These are phyloP conservation scores for Clarias platycephalus DNA, from an alignment of 2,797 vertebrate genomes.

Conservation along the genomic window DNA sequence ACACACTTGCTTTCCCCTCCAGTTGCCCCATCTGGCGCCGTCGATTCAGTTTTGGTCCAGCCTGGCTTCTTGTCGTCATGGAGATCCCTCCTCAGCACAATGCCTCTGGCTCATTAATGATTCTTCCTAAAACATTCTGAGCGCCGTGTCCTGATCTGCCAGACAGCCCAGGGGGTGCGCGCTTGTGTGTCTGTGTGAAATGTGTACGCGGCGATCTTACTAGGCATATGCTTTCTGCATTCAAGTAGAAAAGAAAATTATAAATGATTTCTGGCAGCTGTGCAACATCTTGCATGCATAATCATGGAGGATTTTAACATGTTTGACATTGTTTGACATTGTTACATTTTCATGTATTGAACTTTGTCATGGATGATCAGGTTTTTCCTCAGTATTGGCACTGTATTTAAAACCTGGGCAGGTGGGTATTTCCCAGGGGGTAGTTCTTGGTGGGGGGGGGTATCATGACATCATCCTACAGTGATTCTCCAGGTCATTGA, in stretches of 20 bases:
- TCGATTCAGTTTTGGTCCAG: conserved; percentile 43
- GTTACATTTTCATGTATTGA: background rate
- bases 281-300: background rate
- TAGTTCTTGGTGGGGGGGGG: background rate
- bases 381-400: background rate
- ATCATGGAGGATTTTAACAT: background rate
- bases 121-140: conserved; percentile 54
- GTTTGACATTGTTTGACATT: background rate
- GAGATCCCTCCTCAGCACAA: conserved; percentile 53
- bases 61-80: conserved; percentile 54
- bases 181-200: conserved; percentile 15
- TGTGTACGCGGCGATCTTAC: background rate
- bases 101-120: conserved; percentile 57
- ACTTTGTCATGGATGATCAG: background rate
- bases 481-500: conserved; percentile 24
- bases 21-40: conserved; percentile 33
- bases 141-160: conserved; percentile 22
- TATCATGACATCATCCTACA: conserved; percentile 24
- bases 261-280: background rate
- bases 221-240: background rate
- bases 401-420: background rate
- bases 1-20: conserved; percentile 3
- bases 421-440: background rate
- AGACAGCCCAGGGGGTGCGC: conserved; percentile 16
- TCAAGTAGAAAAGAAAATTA: background rate